Base-by-base conservation (phyloP, 2,888 invertebrate genomes). In the Parasteatoda lunata region DNA sequence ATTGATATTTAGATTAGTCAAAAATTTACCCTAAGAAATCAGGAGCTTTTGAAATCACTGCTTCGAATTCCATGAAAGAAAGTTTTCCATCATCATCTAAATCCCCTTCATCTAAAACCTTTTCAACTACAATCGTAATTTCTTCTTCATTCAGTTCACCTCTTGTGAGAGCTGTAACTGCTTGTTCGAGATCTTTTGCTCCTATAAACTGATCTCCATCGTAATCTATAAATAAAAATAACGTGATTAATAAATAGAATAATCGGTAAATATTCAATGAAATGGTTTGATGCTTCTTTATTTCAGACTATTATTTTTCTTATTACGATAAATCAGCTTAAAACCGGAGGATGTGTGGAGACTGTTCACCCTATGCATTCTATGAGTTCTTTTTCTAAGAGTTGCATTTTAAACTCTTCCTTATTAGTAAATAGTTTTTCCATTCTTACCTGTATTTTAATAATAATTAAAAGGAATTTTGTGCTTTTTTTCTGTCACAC, bases 21-120 rank as follows among this genome's bases (percentile, higher is more conserved):
- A 30, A 30, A 75, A 4, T 15, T 64, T 84, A 90, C 90, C 90
- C 89, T 9, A 92, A 89, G 82, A 99, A 99, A 92, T 99, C 98
- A 0, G 98, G 97, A n/a, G 98, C 97, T 90, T 98, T 94, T 0
- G 97, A 96, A 79, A 99, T 97, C 76, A 98, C 98, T 92, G 98
- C 98, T 92, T 98, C 98, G 92, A 99, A 99, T 93, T 99, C 99
- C 93, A 97, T 95, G 92, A 96, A 97, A 6, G 98, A 98, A 70
- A 99, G 94, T 91, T 96, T 95, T 70, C 97, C 97, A 92, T 99
- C 98, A 0, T 98, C 97, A 91, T 99, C 98, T 88, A 98, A 96
- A 92, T 99, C 98, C 7, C 97, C 97, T 92, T 99, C 99, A 92
- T 98, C 98, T 89, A 99, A 94, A 84, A 95, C 94, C 91, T 94